Base-by-base conservation (phyloP, 2,113 vertebrate species). In the Ceratotherium simum region DNA sequence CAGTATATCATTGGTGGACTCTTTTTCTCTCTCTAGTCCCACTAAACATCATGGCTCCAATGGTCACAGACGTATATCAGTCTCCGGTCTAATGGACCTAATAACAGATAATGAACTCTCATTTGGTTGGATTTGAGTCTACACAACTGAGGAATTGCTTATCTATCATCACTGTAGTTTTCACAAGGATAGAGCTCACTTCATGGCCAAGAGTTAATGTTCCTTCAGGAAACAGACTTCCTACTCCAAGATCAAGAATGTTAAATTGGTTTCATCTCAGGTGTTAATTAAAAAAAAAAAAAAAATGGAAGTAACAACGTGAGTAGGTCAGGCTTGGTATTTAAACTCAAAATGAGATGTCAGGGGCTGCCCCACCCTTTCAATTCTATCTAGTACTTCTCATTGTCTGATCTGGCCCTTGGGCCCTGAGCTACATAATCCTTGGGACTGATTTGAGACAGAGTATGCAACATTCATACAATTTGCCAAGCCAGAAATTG, bases 291-390 rank as follows among this genome's bases (percentile, higher is more conserved):
- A 58, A 56, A n/a, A 20, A 21, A 27, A 25, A 33, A 25, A 69
- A 18, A 82, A 51, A 56, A n/a, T n/a, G 29, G 21, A 73, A 82
- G 12, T 72, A 82, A 48, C 69, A 69, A 64, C 8, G 48, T 18
- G 18, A 73, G 5, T 60, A 73, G 8, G 69, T 67, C 48, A 69
- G 13, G 51, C 13, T n/a, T 73, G 62, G 64, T 87, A 91, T 67
- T 96, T 78, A 72, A 90, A 46, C 46, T 83, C 25, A 92, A 70
- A 90, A 93, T 78, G 60, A 73, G 20, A 79, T 78, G 48, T 42
- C 39, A 87, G 23, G 13, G 16, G 25, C 36, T 36, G 1, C 7
- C 14, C 33, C 11, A 67, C 10, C 11, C 27, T 87, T 95, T 86
- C n/a, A 82, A 62, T 89, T 80, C 54, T 36, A 54, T 27, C 29